These are phyloP conservation scores for Tinea semifulvella DNA, from an alignment of 2,888 invertebrate genomes.

Conservation along the genomic window DNA sequence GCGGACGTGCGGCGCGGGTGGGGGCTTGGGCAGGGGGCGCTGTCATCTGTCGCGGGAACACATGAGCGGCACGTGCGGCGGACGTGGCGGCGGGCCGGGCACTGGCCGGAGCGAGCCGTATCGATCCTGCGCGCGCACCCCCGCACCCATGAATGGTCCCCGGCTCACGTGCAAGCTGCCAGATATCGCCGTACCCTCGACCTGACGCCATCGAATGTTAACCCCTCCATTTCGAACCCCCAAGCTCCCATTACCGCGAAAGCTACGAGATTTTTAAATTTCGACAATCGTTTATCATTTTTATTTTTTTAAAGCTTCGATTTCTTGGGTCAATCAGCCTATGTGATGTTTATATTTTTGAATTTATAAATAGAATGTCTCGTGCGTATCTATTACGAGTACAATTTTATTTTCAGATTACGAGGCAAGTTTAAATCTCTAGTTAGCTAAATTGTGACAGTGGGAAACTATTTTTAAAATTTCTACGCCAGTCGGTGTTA, in stretches of 20 bases:
- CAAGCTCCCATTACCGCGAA: slow-evolving; percentile 2
- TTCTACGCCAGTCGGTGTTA: too few species aligned
- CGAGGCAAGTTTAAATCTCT: too few species aligned
- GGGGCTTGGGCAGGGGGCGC: slow-evolving; percentile 23
- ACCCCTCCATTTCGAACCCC: slow-evolving; percentile 8
- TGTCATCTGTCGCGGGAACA: slow-evolving; percentile 14
- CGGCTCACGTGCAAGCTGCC: slow-evolving; percentile 47
- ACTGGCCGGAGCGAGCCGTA: slow-evolving; percentile 42
- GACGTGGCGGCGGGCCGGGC: slow-evolving; percentile 50
- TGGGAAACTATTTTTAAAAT: too few species aligned
- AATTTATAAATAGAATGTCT: too few species aligned
- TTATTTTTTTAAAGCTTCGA: too few species aligned
- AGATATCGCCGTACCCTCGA: slow-evolving; percentile 2
- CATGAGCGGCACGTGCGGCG: slow-evolving; percentile 29
- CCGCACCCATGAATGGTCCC: slow-evolving; percentile 56
- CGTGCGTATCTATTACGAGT: too few species aligned
- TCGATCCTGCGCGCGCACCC: slow-evolving; percentile 55
- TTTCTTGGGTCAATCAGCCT: too few species aligned
- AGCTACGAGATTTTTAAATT: too few species aligned
- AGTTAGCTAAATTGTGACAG: too few species aligned
- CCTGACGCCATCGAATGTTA: neutral
- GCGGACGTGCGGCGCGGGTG: slow-evolving; percentile 39
- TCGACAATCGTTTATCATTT: too few species aligned
- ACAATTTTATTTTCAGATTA: too few species aligned
- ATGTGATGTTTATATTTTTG: too few species aligned